phyloP scores from a whole-genome alignment of 2,888 invertebrate species.

The Cephus sareptanus region DNA sequence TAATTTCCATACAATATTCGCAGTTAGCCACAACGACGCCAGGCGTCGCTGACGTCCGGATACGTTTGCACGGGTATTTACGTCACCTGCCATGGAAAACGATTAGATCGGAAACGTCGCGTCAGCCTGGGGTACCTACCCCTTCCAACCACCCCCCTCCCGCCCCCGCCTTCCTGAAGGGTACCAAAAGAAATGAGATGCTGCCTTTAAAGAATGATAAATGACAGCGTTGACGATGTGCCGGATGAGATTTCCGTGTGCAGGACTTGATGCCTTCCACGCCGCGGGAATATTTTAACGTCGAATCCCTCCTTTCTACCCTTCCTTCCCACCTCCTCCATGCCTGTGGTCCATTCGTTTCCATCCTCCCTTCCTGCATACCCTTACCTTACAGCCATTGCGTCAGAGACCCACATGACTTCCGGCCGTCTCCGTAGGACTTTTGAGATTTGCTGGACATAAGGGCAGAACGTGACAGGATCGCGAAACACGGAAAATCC shows the following conservation, averaged over 20 bases:
- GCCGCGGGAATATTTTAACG: constrained; percentile 40
- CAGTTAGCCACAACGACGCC: background rate
- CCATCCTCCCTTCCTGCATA: constrained; percentile 11
- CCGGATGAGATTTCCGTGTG: constrained; percentile 43
- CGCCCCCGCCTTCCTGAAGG: constrained; percentile 9
- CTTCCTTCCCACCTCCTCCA: constrained; percentile 3
- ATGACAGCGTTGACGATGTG: constrained; percentile 46
- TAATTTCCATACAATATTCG: background rate
- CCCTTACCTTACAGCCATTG: constrained; percentile 7
- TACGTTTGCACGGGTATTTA: background rate
- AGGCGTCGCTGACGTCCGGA: background rate
- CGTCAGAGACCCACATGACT: constrained; percentile 6
- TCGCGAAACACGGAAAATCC: constrained; percentile 19
- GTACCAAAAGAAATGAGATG: constrained; percentile 21
- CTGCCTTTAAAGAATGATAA: constrained; percentile 38
- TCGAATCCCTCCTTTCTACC: constrained; percentile 17
- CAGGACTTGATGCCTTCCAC: constrained; percentile 41
- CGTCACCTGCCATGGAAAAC: background rate
- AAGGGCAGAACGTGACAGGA: constrained; percentile 42
- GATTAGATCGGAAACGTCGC: background rate
- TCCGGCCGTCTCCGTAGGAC: constrained; percentile 29
- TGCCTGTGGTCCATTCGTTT: background rate
- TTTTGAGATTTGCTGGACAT: constrained; percentile 45
- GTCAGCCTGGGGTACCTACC: background rate
- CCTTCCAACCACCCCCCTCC: constrained; percentile 1